Evolutionary conservation across 2,888 invertebrate species (phyloP), one percentile per base, ranked within the genome.

Genomic region (Hymenopus coronatus): DNA sequence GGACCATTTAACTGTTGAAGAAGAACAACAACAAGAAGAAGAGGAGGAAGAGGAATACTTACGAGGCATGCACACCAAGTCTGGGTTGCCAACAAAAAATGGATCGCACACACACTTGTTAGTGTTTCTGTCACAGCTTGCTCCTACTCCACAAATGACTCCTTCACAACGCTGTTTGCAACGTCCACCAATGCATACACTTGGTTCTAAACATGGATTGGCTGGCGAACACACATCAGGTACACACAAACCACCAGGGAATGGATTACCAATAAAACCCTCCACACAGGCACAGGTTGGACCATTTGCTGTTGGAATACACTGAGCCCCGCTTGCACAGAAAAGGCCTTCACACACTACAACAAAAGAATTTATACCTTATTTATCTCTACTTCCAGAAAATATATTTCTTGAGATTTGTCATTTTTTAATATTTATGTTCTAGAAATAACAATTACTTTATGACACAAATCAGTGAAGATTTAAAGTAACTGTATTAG

Each of bases 61-160:
- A 97, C 97, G 98, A 92, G 98, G 98, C 96, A 98, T 97, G 92
- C 98, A 98, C 87, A 98, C 94, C 40, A 98, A 94, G 92, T 98
- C 97, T 0, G 98, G 98, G 93, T 98, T 97, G 91, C 98, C 98
- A 90, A 97, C 95, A 92, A 98, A 98, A 92, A 97, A 97, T 25
- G 97, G 96, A 92, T 98, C 96, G 92, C 98, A 98, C 85, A 97
- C 95, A 93, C 98, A 98, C 93, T 96, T 96, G 90, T 97, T 98
- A 54, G 96, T 96, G 88, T 95, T 94, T 91, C 95, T 95, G 92
- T 98, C 97, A 92, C 98, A 98, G 88, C 96, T 96, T 27, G 98
- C 98, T 12, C 98, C 98, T 81, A 98, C 95, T 12, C 98, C 98
- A 92, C 98, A 98, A 25, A 97, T 96, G 15, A 97, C 95, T 81